Evolutionary conservation across 2,113 vertebrate genomes (phyloP).

Genomic region (Clarias macrocephalus): DNA sequence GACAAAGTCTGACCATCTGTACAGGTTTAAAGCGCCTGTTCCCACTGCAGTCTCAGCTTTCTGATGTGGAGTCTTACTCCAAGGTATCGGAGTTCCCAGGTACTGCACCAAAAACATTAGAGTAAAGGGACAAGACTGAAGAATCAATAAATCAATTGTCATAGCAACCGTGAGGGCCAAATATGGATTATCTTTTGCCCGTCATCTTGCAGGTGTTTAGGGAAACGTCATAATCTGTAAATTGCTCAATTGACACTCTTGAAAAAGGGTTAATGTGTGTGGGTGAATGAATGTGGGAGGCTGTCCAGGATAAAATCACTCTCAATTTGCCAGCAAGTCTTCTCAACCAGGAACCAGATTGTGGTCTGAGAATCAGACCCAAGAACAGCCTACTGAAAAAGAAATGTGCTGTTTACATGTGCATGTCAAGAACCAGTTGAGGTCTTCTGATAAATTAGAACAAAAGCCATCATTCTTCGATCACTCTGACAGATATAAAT

Average conservation of each 20-base stretch:
- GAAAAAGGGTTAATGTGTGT: not conserved
- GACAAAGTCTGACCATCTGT: no score
- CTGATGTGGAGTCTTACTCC: no score
- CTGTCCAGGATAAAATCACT: not conserved
- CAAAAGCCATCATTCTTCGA: not conserved
- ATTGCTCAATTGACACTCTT: not conserved
- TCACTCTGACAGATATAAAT: constrained; percentile 4
- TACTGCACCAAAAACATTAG: not conserved
- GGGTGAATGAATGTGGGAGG: not conserved
- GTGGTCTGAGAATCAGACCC: constrained; percentile 14
- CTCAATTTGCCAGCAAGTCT: not conserved
- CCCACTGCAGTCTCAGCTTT: no score
- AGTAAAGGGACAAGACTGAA: not conserved
- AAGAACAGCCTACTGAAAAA: constrained; percentile 33
- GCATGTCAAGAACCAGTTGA: constrained; percentile 4
- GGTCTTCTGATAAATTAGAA: constrained; percentile 11
- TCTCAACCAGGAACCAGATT: not conserved
- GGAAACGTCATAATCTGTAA: not conserved
- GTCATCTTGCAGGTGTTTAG: not conserved
- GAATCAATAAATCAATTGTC: not conserved
- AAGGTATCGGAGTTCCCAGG: not conserved
- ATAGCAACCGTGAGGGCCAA: not conserved
- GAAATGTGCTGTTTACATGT: constrained; percentile 23
- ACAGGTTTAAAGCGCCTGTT: no score
- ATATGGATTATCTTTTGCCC: not conserved